Evolutionary conservation across 2,888 invertebrate genomes (phyloP), one percentile per base, ranked within the genome.

Genomic region (Caenorhabditis virilis): DNA sequence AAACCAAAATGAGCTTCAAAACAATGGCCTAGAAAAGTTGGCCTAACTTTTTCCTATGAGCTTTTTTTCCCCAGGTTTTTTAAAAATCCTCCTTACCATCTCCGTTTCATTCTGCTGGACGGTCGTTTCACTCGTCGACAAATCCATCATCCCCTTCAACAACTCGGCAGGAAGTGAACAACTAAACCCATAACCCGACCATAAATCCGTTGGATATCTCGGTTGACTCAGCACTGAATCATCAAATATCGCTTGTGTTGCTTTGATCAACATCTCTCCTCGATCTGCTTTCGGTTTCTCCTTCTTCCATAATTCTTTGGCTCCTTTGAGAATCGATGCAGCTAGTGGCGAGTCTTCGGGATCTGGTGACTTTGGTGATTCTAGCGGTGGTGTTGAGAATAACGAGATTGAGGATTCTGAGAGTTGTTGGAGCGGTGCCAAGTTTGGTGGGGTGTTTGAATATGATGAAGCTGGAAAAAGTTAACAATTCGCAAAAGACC

Each of bases 131-230:
- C 46, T 50, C 22, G 57, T 46, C 2, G 63, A 60, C 18, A 63
- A 49, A 35, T 60, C 62, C 52, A 64, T 9, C 64, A 64, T 64
- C 18, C 58, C 72, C 54, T 77, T 76, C 15, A 81, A 56, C 5
- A 81, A 53, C 41, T 80, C 79, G 15, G 81, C 75, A 15, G 81
- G 81, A 18, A 82, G 55, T n/a, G 79, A 80, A 41, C 66, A 76
- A 59, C 77, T 77, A 59, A 81, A 78, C 0, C 79, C 78, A 38
- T 76, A 76, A 7, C 76, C 77, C 4, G 77, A 71, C 80, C 78
- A 80, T 43, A 72, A 59, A 57, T 76, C 76, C 0, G 80, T 78
- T 9, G 80, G 78, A 45, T 76, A 73, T 15, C 77, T 39, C 7
- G 64, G 59, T 9, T 35, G 58, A 11, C 42, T 45, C 5, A 54